Evolutionary conservation across 2,888 invertebrate species (phyloP).

Genomic region (Tachina fera): DNA sequence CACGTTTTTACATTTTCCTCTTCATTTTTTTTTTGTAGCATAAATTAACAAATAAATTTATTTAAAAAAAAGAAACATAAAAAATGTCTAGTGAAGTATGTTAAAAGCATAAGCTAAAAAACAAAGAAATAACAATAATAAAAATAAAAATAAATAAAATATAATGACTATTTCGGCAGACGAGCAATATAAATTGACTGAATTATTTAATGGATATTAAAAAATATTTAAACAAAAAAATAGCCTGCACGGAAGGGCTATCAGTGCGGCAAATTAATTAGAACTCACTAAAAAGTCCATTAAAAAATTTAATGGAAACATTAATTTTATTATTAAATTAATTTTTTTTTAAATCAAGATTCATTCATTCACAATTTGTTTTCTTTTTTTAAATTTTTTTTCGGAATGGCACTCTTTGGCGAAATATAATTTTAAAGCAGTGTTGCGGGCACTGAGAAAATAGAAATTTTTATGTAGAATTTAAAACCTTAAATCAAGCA

Average conservation of each 20-base stretch:
- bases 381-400: no score
- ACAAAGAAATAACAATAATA: not conserved
- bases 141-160: not conserved
- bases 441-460: no score
- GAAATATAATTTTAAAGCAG: no score
- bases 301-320: not conserved
- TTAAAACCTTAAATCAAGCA: no score
- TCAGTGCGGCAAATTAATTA: conserved; percentile 5
- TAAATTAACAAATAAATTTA: conserved; percentile 47
- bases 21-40: conserved; percentile 26
- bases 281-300: not conserved
- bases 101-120: conserved; percentile 27
- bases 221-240: conserved; percentile 7
- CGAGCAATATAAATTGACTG: conserved; percentile 32
- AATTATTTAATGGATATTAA: conserved; percentile 31
- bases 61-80: conserved; percentile 22
- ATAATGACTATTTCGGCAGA: conserved; percentile 25
- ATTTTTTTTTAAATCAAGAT: not conserved
- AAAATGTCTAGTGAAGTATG: not conserved
- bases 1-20: not conserved
- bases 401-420: no score
- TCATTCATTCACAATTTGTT: no score
- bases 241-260: not conserved
- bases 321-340: not conserved
- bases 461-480: no score